These are phyloP conservation scores for Actinia equina DNA, from an alignment of 64 coral and sea anemone genomes.

Conservation along the genomic window DNA sequence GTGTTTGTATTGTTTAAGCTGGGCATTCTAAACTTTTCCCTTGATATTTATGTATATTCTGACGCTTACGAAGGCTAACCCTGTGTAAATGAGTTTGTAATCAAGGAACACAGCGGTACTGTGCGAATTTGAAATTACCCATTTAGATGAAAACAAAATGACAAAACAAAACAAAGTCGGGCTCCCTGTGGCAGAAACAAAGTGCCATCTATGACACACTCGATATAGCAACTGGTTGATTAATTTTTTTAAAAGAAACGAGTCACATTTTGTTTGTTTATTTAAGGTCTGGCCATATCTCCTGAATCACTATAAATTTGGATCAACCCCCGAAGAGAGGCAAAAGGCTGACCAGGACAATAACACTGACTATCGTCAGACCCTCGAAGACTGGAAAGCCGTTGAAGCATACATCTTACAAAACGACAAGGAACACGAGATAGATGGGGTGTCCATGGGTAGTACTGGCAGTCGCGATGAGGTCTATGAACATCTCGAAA, in stretches of 20 bases:
- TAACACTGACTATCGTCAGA: constrained; percentile 41
- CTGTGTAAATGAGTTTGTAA: no score
- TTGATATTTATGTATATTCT: no score
- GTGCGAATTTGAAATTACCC: no score
- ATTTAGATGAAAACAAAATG: no score
- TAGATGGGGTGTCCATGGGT: constrained; percentile 74
- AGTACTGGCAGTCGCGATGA: constrained; percentile 93
- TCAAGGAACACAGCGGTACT: no score
- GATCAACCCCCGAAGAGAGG: constrained; percentile 66
- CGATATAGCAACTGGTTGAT: no score
- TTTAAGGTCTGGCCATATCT: constrained; percentile 95
- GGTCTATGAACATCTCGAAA: constrained; percentile 87
- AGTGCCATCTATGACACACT: no score
- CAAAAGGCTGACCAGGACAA: constrained; percentile 44
- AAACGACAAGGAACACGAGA: constrained; percentile 73
- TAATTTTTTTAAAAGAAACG: neutral
- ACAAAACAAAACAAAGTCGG: no score
- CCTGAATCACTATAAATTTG: constrained; percentile 84
- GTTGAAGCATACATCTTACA: constrained; percentile 73
- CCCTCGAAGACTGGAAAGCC: constrained; percentile 83
- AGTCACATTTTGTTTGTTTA: neutral
- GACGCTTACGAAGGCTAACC: no score
- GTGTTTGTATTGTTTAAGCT: no score
- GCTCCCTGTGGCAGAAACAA: no score
- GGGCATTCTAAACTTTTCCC: no score